Base-by-base conservation (phyloP, 2,797 vertebrate genomes). In the Manis javanica region DNA sequence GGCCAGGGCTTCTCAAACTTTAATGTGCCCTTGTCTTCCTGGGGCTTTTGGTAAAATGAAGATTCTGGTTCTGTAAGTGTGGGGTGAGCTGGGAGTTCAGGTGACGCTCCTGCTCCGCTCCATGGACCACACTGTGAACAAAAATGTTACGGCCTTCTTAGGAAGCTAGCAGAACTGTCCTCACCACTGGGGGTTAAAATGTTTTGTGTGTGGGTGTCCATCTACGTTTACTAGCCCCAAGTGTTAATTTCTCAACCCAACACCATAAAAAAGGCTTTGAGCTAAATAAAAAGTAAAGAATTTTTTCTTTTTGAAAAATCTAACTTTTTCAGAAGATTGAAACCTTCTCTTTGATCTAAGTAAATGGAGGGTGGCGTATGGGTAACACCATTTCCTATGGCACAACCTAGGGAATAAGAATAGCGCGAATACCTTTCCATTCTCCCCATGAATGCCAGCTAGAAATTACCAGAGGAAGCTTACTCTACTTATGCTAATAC, bases 271-370 rank as follows among this genome's bases (percentile, higher is more conserved):
- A 86, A 89, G 5, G 21, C 59, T 79, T 89, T 42, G 14, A 82
- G 12, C 59, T 29, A 83, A 59, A 37, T 89, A 94, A 26, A 61
- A 87, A 82, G 53, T 37, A 26, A 23, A 64, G 19, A 83, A 75
- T 86, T 49, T 46, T 83, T 84, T 12, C 55, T 82, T 88, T 71
- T 81, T 69, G 23, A 85, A 92, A 75, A 93, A 91, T 81, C 31
- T n/a, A 34, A 46, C 81, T 7, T 85, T 88, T 81, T 74, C 72
- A 74, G 75, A 90, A 61, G 63, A 84, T 57, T 69, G 13, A 68
- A 94, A 92, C 66, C 39, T 24, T 46, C 42, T 78, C 31, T 82
- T 83, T 69, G 24, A 74, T 57, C n/a, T 49, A 78, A 72, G 61
- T 79, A 64, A 78, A 51, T 34, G n/a, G 53, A 83, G 15, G 21